phyloP scores from a whole-genome alignment of 2,888 invertebrate genomes.

The Macropis europaea region DNA sequence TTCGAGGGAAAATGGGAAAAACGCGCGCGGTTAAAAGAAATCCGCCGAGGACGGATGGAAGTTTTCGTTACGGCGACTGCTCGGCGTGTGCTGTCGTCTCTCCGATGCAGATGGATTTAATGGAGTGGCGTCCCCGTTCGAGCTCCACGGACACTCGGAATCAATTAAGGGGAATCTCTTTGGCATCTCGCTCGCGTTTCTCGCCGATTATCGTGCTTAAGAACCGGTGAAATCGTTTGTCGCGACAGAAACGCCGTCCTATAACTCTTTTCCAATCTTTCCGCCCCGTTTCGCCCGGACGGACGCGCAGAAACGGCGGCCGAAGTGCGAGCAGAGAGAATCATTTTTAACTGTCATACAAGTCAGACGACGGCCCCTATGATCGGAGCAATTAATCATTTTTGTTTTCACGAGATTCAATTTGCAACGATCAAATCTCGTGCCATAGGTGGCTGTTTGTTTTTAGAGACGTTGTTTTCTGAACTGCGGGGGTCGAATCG shows the following conservation, averaged over 20 bases:
- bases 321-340: background rate
- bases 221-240: constrained; percentile 25
- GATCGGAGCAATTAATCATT: constrained; percentile 34
- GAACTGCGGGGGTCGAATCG: background rate
- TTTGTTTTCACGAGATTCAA: constrained; percentile 11
- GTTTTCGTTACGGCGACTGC: constrained; percentile 32
- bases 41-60: constrained; percentile 3
- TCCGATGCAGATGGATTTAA: constrained; percentile 62
- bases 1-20: constrained; percentile 14
- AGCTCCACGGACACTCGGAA: constrained; percentile 44
- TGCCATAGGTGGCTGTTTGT: background rate
- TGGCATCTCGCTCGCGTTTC: constrained; percentile 27
- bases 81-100: constrained; percentile 39
- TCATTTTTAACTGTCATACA: constrained; percentile 30
- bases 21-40: constrained; percentile 12
- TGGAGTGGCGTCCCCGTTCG: constrained; percentile 45
- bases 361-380: constrained; percentile 9
- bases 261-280: constrained; percentile 4
- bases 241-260: constrained; percentile 5
- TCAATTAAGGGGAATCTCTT: constrained; percentile 62
- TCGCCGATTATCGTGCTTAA: constrained; percentile 46
- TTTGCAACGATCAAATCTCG: constrained; percentile 6
- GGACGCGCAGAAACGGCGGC: too few relatives aligned
- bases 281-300: too few relatives aligned
- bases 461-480: background rate